A percentile compares a stretch with the other conserved stretches of the same genome.
Conservation (phyloP, 1,140 invertebrate species). For the Lepidostoma basale region DNA sequence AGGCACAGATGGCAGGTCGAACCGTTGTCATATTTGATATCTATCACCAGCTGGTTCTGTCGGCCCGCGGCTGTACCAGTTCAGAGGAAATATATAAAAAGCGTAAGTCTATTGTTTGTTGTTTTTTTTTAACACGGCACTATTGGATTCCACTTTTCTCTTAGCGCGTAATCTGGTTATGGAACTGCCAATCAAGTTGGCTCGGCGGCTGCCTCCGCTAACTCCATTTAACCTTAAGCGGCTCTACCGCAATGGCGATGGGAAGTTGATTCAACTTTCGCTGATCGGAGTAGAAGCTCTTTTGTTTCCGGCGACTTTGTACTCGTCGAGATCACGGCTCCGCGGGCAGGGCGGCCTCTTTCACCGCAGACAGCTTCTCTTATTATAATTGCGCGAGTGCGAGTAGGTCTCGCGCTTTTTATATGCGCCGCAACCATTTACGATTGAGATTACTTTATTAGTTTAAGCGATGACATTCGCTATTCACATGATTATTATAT, state of each 20-base stretch:
- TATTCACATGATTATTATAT: no score
- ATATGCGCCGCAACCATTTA: no score
- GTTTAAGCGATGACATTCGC: no score
- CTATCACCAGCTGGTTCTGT: background rate
- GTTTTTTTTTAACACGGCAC: background rate
- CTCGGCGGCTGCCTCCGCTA: no score
- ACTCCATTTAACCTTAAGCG: conserved; percentile 6
- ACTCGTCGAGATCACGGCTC: no score
- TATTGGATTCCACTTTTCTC: background rate
- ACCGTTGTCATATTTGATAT: conserved; percentile 17
- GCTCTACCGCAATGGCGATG: background rate
- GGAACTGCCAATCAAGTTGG: background rate
- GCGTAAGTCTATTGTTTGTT: background rate
- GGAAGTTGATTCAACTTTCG: conserved; percentile 22
- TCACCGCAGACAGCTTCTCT: no score
- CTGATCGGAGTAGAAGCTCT: conserved; percentile 7
- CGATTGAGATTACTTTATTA: no score
- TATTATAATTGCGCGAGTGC: no score
- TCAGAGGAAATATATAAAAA: background rate
- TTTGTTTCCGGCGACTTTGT: conserved; percentile 8
- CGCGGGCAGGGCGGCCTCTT: no score
- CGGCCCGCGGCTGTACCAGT: conserved; percentile 3
- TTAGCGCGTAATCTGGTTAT: background rate
- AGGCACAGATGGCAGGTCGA: conserved; percentile 14
- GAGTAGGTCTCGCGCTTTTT: no score